Evolutionary conservation across 2,888 invertebrate species (phyloP).

Genomic region (Trissolcus brochymenae): DNA sequence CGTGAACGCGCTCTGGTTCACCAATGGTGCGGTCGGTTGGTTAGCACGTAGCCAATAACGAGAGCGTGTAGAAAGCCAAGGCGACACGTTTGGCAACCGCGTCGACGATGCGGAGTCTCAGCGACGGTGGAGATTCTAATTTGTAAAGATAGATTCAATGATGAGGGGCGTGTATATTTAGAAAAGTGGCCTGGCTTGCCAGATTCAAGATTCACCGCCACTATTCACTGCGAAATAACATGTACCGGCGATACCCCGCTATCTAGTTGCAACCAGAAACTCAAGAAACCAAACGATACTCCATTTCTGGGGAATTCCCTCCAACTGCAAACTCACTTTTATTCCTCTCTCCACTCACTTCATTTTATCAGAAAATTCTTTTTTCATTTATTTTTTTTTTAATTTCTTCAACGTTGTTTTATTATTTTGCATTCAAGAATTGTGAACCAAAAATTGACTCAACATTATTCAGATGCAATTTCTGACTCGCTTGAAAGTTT

Average conservation of each 20-base stretch:
- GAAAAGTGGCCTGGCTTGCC: conserved; percentile 74
- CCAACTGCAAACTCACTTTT: conserved; percentile 35
- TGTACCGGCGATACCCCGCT: conserved; percentile 50
- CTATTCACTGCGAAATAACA: conserved; percentile 58
- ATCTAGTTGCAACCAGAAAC: conserved; percentile 50
- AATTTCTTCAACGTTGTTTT: not conserved
- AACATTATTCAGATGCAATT: no score
- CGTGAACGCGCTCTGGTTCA: not conserved
- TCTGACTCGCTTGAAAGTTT: no score
- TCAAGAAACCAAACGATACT: conserved; percentile 44
- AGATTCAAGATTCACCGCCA: conserved; percentile 65
- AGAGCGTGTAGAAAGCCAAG: conserved; percentile 56
- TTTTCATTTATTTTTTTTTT: not conserved
- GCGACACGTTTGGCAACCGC: conserved; percentile 55
- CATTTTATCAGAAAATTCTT: not conserved
- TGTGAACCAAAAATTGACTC: no score
- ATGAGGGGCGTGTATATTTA: conserved; percentile 76
- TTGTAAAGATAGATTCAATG: conserved; percentile 76
- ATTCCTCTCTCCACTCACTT: conserved; percentile 26
- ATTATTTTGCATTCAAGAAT: not conserved
- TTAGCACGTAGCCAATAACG: conserved; percentile 35
- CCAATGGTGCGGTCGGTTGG: conserved; percentile 9
- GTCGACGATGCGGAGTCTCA: conserved; percentile 56
- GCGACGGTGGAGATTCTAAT: conserved; percentile 72
- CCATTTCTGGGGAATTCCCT: conserved; percentile 42